These are phyloP conservation scores for Pterocles burchelli DNA, from an alignment of 2,113 vertebrate species.

Conservation along the genomic window DNA sequence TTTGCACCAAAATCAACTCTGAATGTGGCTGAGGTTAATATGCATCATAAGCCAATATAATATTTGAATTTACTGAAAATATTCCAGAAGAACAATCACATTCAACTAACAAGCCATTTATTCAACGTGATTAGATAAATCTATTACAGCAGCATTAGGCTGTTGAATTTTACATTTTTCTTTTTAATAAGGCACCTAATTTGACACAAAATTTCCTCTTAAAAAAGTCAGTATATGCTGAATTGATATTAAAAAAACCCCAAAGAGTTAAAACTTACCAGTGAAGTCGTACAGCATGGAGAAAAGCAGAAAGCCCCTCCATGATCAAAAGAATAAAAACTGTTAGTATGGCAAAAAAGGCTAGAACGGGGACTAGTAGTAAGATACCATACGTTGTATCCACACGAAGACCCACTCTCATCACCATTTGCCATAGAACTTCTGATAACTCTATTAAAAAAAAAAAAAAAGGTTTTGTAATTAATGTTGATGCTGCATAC, in stretches of 20 bases:
- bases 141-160: not conserved
- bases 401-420: constrained; percentile 88
- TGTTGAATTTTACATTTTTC: not conserved
- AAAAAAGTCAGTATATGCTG: not conserved
- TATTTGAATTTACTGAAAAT: not conserved
- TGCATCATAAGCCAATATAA: not conserved
- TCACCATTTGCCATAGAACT: constrained; percentile 94
- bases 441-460: constrained; percentile 87
- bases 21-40: not conserved
- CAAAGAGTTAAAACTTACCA: constrained; percentile 77
- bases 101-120: not conserved
- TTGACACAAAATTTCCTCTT: not conserved
- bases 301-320: constrained; percentile 98
- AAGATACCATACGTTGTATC: constrained; percentile 79
- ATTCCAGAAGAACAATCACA: not conserved
- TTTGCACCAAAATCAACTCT: not conserved
- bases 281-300: constrained; percentile 94
- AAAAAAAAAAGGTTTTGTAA: not conserved
- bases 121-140: not conserved
- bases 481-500: not conserved
- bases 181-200: not conserved
- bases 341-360: constrained; percentile 88
- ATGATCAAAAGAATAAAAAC: constrained; percentile 93
- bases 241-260: not conserved
- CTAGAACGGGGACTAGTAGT: constrained; percentile 84